These are phyloP conservation scores for Erebia palarica DNA, from an alignment of 2,888 invertebrate genomes.

Conservation along the genomic window DNA sequence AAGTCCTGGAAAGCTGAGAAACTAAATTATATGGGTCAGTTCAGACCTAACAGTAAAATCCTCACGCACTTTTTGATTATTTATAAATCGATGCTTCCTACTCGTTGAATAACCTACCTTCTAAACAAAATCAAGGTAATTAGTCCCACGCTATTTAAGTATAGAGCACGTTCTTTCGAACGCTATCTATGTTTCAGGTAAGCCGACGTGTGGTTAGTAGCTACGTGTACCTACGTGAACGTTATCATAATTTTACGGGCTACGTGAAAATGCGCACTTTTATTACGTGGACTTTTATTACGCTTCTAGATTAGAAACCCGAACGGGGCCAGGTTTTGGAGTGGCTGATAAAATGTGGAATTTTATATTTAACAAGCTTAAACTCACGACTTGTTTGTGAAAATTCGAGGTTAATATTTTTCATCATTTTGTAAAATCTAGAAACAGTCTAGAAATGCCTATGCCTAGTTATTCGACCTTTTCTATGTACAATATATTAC, in stretches of 20 bases:
- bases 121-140: too few species aligned
- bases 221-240: slow-evolving; percentile 59
- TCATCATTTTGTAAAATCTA: too few species aligned
- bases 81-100: too few species aligned
- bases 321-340: slow-evolving; percentile 47
- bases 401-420: neutral
- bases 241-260: slow-evolving; percentile 81
- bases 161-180: neutral
- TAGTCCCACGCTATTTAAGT: too few species aligned
- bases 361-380: neutral
- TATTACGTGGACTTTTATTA: slow-evolving; percentile 76
- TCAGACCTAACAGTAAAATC: too few species aligned
- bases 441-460: too few species aligned
- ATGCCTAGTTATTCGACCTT: neutral
- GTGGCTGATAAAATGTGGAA: slow-evolving; percentile 14
- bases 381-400: neutral
- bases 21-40: too few species aligned
- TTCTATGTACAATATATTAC: neutral
- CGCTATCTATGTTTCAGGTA: slow-evolving; percentile 4
- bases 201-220: slow-evolving; percentile 8
- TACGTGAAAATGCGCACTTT: slow-evolving; percentile 77
- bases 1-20: too few species aligned
- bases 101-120: too few species aligned
- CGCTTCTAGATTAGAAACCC: slow-evolving; percentile 73
- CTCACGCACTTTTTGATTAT: too few species aligned